phyloP scores from a whole-genome alignment of 2,888 invertebrate genomes.

The Aromia moschata region DNA sequence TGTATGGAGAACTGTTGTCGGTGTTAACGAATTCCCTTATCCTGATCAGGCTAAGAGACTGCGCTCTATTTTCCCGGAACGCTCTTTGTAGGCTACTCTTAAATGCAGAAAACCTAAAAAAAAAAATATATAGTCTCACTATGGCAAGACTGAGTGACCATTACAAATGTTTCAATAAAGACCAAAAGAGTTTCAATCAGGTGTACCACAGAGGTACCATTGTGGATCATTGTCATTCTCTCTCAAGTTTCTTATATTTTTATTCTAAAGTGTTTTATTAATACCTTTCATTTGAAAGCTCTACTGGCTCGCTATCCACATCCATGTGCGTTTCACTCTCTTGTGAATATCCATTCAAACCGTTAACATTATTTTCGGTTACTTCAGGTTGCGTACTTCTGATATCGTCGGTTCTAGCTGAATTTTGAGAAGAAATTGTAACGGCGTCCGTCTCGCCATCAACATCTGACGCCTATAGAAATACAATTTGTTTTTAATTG shows the following conservation, averaged over 20 bases:
- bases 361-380: conserved; percentile 22
- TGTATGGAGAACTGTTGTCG: conserved; percentile 69
- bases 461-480: conserved; percentile 38
- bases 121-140: no score
- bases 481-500: no score
- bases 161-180: no score
- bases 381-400: conserved; percentile 32
- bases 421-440: conserved; percentile 42
- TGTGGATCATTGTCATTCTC: no score
- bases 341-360: conserved; percentile 32
- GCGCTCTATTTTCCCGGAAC: conserved; percentile 81
- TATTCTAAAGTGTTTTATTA: no score
- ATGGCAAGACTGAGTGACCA: no score
- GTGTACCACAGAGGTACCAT: no score
- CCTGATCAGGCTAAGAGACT: conserved; percentile 74
- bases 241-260: no score
- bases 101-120: conserved; percentile 71
- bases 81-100: conserved; percentile 77
- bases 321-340: conserved; percentile 44
- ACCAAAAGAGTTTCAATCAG: no score
- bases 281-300: conserved; percentile 47
- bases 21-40: conserved; percentile 74
- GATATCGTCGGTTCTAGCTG: conserved; percentile 37
- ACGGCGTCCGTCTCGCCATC: conserved; percentile 44
- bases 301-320: conserved; percentile 43